These are phyloP conservation scores for Andrena chrysosceles DNA, from an alignment of 2,888 invertebrate species.

Conservation along the genomic window DNA sequence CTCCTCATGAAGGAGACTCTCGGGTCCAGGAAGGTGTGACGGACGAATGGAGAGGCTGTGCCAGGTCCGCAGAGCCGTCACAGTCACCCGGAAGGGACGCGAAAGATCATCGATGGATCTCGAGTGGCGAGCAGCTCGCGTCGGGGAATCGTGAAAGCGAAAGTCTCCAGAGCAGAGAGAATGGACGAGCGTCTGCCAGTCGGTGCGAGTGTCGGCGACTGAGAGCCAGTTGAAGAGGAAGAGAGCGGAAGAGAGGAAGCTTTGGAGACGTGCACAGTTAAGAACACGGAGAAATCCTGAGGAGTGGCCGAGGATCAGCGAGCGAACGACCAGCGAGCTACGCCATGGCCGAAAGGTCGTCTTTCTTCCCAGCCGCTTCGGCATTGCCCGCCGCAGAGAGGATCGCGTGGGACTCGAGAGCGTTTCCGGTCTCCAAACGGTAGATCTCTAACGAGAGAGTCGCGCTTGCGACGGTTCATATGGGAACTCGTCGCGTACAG, in stretches of 20 bases:
- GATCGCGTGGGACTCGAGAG: slow-evolving; percentile 36
- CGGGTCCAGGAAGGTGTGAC: slow-evolving; percentile 36
- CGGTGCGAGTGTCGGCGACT: slow-evolving; percentile 43
- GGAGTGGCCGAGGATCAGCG: slow-evolving; percentile 1
- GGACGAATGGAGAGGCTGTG: background rate
- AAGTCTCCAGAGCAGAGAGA: slow-evolving; percentile 56
- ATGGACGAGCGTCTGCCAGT: slow-evolving; percentile 34
- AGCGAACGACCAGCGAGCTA: background rate
- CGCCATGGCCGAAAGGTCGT: slow-evolving; percentile 50
- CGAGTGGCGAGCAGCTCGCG: slow-evolving; percentile 15
- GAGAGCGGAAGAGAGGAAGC: slow-evolving; percentile 59
- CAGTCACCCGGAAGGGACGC: slow-evolving; percentile 43
- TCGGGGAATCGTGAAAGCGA: slow-evolving; percentile 65
- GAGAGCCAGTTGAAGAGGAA: slow-evolving; percentile 39
- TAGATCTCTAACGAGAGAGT: slow-evolving; percentile 23
- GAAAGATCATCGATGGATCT: slow-evolving; percentile 42
- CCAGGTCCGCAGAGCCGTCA: background rate
- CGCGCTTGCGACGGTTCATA: background rate
- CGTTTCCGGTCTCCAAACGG: slow-evolving; percentile 53
- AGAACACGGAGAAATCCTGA: slow-evolving; percentile 48
- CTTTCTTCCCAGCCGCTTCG: background rate
- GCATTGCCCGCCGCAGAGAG: background rate
- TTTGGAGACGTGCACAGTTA: slow-evolving; percentile 11
- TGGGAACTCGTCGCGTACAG: background rate
- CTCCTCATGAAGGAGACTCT: slow-evolving; percentile 25